A percentile compares a stretch with the other conserved stretches of the same genome.
These are phyloP conservation scores for Sinohyriopsis cumingii DNA, from an alignment of 2,888 invertebrate genomes.

Conservation along the genomic window DNA sequence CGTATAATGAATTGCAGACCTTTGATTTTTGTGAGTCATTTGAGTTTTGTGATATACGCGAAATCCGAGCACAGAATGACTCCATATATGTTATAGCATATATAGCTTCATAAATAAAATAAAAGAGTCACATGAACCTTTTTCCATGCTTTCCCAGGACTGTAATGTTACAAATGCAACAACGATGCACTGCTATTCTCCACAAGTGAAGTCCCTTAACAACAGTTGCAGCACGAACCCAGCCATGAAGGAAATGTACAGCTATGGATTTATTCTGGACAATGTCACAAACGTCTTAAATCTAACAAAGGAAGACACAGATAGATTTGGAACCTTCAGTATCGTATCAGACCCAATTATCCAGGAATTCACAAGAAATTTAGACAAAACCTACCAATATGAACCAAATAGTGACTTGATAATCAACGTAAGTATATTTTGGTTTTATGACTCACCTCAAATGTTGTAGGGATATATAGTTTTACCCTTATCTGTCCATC, in stretches of 20 bases:
- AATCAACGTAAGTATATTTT: constrained; percentile 80
- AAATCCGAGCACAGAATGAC: no score
- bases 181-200: constrained; percentile 24
- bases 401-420: constrained; percentile 89
- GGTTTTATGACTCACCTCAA: no score
- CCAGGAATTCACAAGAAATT: constrained; percentile 86
- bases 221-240: constrained; percentile 1
- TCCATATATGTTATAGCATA: no score
- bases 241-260: constrained; percentile 73
- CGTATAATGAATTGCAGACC: no score
- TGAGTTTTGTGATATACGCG: no score
- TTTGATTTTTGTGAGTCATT: no score
- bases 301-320: constrained; percentile 36
- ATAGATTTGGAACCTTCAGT: constrained; percentile 76
- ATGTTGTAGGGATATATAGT: no score
- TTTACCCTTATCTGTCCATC: no score
- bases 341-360: constrained; percentile 94
- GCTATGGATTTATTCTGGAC: constrained; percentile 97
- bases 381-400: constrained; percentile 90
- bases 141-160: no score
- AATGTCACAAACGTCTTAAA: constrained; percentile 79
- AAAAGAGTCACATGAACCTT: no score
- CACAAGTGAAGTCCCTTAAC: constrained; percentile 18
- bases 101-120: no score
- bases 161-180: background rate